phyloP scores from a whole-genome alignment of 2,888 invertebrate genomes.

The Stenolophus ochropezus region DNA sequence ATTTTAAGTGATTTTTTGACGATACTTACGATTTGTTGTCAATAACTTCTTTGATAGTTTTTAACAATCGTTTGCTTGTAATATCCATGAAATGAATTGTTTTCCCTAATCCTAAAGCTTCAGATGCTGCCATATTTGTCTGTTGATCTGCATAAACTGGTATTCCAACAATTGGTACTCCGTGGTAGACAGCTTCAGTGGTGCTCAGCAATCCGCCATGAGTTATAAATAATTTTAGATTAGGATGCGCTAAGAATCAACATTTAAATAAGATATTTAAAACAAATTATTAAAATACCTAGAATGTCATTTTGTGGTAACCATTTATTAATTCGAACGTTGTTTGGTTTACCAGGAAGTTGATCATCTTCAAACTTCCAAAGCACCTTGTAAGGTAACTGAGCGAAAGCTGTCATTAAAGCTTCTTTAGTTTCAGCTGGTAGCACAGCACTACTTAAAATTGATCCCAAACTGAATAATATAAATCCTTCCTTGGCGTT shows the following conservation, averaged over 20 bases:
- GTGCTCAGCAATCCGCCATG: constrained; percentile 77
- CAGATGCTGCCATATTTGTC: constrained; percentile 72
- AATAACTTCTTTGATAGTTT: not conserved
- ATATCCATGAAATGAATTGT: constrained; percentile 12
- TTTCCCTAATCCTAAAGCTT: constrained; percentile 65
- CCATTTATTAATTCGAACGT: constrained; percentile 72
- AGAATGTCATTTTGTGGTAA: constrained; percentile 71
- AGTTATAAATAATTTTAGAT: constrained; percentile 76
- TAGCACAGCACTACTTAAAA: constrained; percentile 2
- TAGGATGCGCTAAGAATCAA: constrained; percentile 73
- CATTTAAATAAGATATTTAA: not conserved
- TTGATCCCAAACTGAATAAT: constrained; percentile 38
- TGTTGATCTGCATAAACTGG: constrained; percentile 75
- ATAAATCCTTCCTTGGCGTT: constrained; percentile 27
- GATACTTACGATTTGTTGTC: constrained; percentile 7
- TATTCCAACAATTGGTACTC: constrained; percentile 74
- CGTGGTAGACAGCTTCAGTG: constrained; percentile 75
- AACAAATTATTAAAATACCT: not conserved
- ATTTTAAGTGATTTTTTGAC: not conserved
- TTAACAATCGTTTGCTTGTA: not conserved
- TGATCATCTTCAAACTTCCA: constrained; percentile 75
- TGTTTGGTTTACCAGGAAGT: constrained; percentile 69
- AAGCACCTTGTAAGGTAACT: constrained; percentile 70
- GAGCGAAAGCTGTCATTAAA: not conserved
- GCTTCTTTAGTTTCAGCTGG: not conserved